These are phyloP conservation scores for Drosophila merina DNA, from an alignment of 2,888 invertebrate genomes.

Conservation along the genomic window DNA sequence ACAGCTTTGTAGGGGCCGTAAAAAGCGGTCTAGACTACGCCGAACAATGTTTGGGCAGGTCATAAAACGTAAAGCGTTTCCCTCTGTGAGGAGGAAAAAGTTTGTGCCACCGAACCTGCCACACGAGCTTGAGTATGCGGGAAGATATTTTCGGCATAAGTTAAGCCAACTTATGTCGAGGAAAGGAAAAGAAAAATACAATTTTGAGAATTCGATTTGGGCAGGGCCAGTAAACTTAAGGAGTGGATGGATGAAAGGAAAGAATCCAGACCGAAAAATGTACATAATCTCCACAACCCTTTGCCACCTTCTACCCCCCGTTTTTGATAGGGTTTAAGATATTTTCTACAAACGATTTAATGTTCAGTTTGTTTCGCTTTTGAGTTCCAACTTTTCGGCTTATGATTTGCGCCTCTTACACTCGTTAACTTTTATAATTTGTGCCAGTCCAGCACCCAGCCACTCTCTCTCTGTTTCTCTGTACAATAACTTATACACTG, in stretches of 20 bases:
- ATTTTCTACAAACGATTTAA: constrained; percentile 42
- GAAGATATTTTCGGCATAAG: constrained; percentile 61
- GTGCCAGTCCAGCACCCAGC: constrained; percentile 8
- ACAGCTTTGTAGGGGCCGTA: constrained; percentile 43
- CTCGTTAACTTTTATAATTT: constrained; percentile 27
- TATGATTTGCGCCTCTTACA: constrained; percentile 49
- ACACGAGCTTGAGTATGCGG: constrained; percentile 23
- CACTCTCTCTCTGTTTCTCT: constrained; percentile 11
- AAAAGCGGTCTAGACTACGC: constrained; percentile 72
- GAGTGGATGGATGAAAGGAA: constrained; percentile 15
- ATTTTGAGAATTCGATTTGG: constrained; percentile 50
- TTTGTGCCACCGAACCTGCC: constrained; percentile 15
- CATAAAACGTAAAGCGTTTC: constrained; percentile 53
- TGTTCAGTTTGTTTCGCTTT: constrained; percentile 35
- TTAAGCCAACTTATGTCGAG: constrained; percentile 44
- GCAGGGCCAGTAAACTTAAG: constrained; percentile 29
- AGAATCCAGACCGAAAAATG: constrained; percentile 23
- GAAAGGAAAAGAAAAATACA: constrained; percentile 16
- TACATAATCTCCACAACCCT: constrained; percentile 38
- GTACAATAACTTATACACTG: constrained; percentile 71
- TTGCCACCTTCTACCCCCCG: constrained; percentile 12
- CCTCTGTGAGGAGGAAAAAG: constrained; percentile 24
- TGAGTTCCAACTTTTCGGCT: constrained; percentile 44
- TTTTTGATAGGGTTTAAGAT: constrained; percentile 25
- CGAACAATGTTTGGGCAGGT: constrained; percentile 41